Evolutionary conservation across 2,797 vertebrate species (phyloP).

Genomic region (Pangasius krempfi): DNA sequence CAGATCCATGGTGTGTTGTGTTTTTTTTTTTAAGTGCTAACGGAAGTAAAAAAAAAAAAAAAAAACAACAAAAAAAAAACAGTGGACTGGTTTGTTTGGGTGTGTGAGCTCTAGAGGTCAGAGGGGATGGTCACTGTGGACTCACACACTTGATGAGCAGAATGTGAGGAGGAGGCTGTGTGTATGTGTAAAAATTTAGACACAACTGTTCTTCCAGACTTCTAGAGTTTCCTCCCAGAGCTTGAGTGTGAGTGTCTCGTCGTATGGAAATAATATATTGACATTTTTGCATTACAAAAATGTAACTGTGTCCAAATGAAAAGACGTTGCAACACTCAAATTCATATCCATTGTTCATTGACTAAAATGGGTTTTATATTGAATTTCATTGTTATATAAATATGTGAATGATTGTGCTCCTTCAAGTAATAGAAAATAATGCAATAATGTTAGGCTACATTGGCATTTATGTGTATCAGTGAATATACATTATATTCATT

Average conservation of each 20-base stretch:
- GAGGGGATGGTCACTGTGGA: conserved; percentile 39
- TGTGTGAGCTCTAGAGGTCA: conserved; percentile 48
- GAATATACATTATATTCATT: neutral
- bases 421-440: neutral
- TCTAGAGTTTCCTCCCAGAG: neutral
- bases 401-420: neutral
- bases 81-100: conserved; percentile 61
- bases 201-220: neutral
- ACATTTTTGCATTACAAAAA: neutral
- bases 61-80: conserved; percentile 31
- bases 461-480: neutral
- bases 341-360: no score
- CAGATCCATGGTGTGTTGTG: conserved; percentile 47
- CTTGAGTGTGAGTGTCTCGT: neutral
- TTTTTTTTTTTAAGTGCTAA: conserved; percentile 39
- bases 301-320: neutral
- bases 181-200: conserved; percentile 11
- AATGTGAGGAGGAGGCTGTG: neutral
- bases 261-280: neutral
- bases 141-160: conserved; percentile 32
- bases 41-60: conserved; percentile 45
- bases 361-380: neutral
- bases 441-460: neutral
- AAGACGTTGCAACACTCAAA: neutral
- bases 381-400: neutral